Evolutionary conservation across 2,113 vertebrate genomes (phyloP).

Genomic region (Lichenostomus cassidix): DNA sequence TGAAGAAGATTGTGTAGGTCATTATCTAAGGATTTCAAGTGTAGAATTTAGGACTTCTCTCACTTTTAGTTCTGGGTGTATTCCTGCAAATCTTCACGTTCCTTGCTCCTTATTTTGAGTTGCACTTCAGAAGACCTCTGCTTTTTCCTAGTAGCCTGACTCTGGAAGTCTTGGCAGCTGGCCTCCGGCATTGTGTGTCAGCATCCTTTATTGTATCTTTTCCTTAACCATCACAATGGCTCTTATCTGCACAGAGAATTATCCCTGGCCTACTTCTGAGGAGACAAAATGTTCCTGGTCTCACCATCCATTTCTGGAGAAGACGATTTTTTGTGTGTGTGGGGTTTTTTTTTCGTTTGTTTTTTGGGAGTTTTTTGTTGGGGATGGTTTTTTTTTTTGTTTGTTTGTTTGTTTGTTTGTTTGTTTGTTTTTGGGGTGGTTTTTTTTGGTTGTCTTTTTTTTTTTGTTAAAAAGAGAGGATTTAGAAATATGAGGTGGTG

Average conservation of each 20-base stretch:
- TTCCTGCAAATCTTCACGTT: background rate
- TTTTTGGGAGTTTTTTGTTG: no score
- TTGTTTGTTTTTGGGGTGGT: no score
- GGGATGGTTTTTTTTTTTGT: no score
- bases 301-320: background rate
- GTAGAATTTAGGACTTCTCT: background rate
- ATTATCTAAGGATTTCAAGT: background rate
- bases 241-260: background rate
- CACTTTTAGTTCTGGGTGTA: background rate
- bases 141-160: background rate
- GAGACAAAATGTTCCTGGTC: background rate
- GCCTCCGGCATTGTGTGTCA: background rate
- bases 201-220: background rate
- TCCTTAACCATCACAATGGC: background rate
- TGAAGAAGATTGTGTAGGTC: background rate
- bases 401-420: no score
- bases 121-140: background rate
- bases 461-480: rapidly evolving
- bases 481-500: background rate
- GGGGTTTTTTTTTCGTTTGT: no score
- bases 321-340: rapidly evolving
- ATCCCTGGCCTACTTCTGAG: background rate
- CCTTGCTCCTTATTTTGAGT: background rate
- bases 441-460: no score
- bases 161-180: background rate